Evolutionary conservation across 2,797 vertebrate genomes (phyloP), one percentile per base, ranked within the genome.

Genomic region (Gymnoscopelus braueri): DNA sequence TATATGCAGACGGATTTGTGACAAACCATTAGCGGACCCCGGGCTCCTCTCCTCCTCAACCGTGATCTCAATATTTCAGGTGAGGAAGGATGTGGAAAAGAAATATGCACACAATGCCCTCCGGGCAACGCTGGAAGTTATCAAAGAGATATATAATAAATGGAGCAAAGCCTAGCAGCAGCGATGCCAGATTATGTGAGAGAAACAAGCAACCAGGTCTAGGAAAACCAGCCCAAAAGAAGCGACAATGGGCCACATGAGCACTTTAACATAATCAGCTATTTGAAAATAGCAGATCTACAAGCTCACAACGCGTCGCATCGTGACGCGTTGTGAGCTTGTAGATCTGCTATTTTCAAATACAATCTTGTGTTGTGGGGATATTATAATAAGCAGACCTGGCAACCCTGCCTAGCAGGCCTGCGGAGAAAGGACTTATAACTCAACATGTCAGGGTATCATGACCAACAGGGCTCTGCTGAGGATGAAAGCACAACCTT

Each of bases 1-100:
- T 65, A 55, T 15, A 54, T 48, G 19, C 13, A 35, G 39, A 44
- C 19, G 24, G 23, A 32, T 55, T 19, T 47, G 57, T 39, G 52
- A 50, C 44, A 47, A 57, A 54, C 68, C 60, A 63, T 70, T 57
- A 70, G 68, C n/a, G 39, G 48, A 55, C 60, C 6, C 39, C 39
- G 8, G 7, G 39, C 39, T 44, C 39, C 39, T 6, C 35, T 11
- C 47, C 51, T 6, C 59, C 5, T 24, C 59, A 29, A 32, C 47
- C 19, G 10, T 51, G 14, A 26, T 50, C 44, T 63, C 53, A n/a
- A 35, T 70, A 63, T 56, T 63, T 63, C 52, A 63, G 60, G 51
- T 26, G 52, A n/a, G 24, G 39, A 63, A 15, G 3, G 10, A 49
- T 10, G 14, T n/a, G 24, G 23, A 19, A 23, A 53, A 44, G 8